Base-by-base conservation (phyloP, 2,888 invertebrate genomes). In the Drosophila sordidapex region DNA sequence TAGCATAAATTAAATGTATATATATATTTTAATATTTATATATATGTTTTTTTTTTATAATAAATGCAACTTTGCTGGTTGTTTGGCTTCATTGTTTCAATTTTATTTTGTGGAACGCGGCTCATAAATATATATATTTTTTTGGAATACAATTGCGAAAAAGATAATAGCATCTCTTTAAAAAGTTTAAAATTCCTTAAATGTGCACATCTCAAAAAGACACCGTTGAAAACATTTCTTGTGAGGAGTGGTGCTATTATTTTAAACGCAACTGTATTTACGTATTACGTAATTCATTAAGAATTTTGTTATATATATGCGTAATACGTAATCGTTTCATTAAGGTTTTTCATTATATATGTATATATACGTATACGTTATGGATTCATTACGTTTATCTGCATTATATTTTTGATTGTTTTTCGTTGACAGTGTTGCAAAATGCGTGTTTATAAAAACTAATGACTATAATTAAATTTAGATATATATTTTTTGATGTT, bases 371-470 rank as follows among this genome's bases (percentile, higher is more conserved):
- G 38, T 63, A 58, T 70, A 61, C 67, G 48, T 66, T 68, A 53
- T 57, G 31, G 49, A 70, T 43, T 69, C 52, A 38, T 57, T 36
- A n/a, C 33, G 2, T 52, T 68, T 65, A 0, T 25, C 15, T 46
- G 7, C 13, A 7, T 25, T 43, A 38, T 15, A 15, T 8, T 72
- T 72, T 70, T 74, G 71, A 72, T 84, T 77, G 78, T 73, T 69
- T 70, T 75, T 67, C 70, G 70, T 70, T 73, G 73, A 66, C 73
- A 73, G 74, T 66, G 38, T 76, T 57, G 54, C 53, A 78, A 74
- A 64, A 21, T 70, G 54, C 70, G 71, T 72, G 61, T 70, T 75
- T 76, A 76, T 85, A 82, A 87, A 87, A 89, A 85, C 78, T 86
- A 83, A 68, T 78, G 57, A 61, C 74, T 80, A 76, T 66, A 57